These are phyloP conservation scores for Squalus acanthias DNA, from an alignment of 2,797 vertebrate species.

Conservation along the genomic window DNA sequence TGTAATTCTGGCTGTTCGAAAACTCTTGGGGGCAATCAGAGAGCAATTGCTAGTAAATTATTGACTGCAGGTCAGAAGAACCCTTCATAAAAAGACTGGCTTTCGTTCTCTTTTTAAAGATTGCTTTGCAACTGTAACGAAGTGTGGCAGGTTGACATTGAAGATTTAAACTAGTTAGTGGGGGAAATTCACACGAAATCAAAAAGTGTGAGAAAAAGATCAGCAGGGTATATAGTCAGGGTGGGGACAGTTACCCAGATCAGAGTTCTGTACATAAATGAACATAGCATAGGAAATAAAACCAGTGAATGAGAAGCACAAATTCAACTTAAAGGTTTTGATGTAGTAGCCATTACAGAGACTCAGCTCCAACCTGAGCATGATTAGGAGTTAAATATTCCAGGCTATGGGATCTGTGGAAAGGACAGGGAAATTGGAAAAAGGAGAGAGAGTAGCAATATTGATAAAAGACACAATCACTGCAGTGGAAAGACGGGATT, in stretches of 20 bases:
- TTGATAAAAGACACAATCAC: background rate
- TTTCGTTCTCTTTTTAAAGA: background rate
- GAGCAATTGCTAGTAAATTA: background rate
- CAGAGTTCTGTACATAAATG: background rate
- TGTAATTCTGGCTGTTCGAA: background rate
- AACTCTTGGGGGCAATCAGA: background rate
- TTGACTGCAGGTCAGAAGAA: background rate
- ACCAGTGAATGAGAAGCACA: background rate
- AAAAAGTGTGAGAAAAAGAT: background rate
- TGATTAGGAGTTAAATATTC: background rate
- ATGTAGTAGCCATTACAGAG: background rate
- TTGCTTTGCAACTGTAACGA: background rate
- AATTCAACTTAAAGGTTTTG: background rate
- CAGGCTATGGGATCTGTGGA: background rate
- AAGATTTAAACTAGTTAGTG: background rate
- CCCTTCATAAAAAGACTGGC: background rate
- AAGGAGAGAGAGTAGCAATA: background rate
- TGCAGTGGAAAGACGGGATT: background rate
- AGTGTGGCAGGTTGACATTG: background rate
- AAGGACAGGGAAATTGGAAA: background rate
- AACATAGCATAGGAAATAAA: background rate
- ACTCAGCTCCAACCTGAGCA: background rate
- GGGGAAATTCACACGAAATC: background rate
- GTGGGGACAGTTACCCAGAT: background rate
- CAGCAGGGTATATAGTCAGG: background rate